Conservation (phyloP, 2,113 vertebrate genomes). For the Centrocercus urophasianus region DNA sequence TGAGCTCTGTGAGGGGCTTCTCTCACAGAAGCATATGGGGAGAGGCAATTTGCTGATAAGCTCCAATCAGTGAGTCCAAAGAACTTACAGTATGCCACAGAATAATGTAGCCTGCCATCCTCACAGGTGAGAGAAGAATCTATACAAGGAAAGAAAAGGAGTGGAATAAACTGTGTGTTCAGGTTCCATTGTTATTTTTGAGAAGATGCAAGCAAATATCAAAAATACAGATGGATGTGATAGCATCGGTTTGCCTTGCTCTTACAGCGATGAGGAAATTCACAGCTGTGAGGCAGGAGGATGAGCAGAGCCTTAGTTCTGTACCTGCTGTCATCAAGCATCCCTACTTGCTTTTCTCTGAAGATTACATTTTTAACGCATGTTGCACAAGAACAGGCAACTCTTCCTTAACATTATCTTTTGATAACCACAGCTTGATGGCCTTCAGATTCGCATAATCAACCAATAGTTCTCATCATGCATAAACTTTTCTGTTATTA, state of each 20-base stretch:
- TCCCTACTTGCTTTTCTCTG: neutral
- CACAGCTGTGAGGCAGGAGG: neutral
- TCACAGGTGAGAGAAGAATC: neutral
- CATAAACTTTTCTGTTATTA: constrained; percentile 9
- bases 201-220: neutral
- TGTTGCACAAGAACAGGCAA: neutral
- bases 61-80: neutral
- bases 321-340: neutral
- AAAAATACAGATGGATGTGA: neutral
- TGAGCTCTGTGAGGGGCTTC: neutral
- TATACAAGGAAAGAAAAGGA: neutral
- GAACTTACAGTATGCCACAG: neutral
- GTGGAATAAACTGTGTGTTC: neutral
- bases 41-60: neutral
- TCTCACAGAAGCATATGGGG: neutral
- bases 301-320: neutral
- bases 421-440: neutral
- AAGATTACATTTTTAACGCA: neutral
- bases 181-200: neutral
- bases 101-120: neutral
- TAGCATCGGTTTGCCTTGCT: neutral
- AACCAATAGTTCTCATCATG: neutral
- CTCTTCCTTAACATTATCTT: neutral
- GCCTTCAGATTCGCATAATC: neutral
- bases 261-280: neutral